Conservation (phyloP, 2,797 vertebrate species). For the Spinus pinus region DNA sequence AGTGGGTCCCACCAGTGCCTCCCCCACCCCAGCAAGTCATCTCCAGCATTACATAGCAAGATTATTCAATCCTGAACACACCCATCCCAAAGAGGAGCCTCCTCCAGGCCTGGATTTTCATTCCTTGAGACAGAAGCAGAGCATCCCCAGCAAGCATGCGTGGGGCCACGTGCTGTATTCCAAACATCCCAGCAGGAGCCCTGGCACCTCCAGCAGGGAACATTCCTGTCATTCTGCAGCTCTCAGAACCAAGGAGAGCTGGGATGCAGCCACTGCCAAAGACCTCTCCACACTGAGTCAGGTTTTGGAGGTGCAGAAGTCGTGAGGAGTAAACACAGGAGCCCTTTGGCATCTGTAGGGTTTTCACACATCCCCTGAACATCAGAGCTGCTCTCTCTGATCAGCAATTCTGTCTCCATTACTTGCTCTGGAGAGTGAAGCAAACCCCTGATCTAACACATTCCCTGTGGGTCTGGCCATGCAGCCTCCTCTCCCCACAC, state of each 20-base stretch:
- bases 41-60: constrained; percentile 52
- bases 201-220: constrained; percentile 26
- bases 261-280: not conserved
- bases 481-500: not conserved
- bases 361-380: not conserved
- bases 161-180: not conserved
- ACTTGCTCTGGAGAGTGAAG: not conserved
- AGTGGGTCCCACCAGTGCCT: constrained; percentile 33
- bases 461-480: not conserved
- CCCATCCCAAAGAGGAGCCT: constrained; percentile 48
- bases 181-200: constrained; percentile 15
- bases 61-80: constrained; percentile 60
- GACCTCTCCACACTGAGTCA: constrained; percentile 46
- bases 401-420: not conserved
- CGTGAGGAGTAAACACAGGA: not conserved
- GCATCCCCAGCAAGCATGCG: not conserved
- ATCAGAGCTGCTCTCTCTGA: not conserved
- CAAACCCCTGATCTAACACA: not conserved
- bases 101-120: constrained; percentile 59
- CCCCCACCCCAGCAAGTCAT: constrained; percentile 65
- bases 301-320: not conserved
- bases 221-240: constrained; percentile 49
- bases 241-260: constrained; percentile 31
- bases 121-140: constrained; percentile 13
- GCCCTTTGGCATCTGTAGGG: not conserved